Percentiles rank a stretch among this genome's conserved stretches.
These are phyloP conservation scores for Syrphus vitripennis DNA, from an alignment of 2,888 invertebrate genomes.

Conservation along the genomic window DNA sequence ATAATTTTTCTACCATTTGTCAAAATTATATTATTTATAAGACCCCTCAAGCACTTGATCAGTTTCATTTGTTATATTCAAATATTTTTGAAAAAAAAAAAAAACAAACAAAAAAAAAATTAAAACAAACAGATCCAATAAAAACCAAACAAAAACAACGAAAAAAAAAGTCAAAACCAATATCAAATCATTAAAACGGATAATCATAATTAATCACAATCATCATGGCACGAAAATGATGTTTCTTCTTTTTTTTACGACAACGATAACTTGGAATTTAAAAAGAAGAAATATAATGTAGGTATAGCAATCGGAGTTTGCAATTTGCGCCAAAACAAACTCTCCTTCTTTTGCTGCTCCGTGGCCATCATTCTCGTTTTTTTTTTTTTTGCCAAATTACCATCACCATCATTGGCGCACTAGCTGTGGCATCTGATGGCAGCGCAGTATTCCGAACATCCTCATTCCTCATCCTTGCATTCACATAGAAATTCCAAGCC, in stretches of 20 bases:
- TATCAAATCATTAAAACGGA: constrained; percentile 61
- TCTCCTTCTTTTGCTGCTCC: not conserved
- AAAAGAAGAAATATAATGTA: not conserved
- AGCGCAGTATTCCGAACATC: not conserved
- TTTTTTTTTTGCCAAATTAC: constrained; percentile 49
- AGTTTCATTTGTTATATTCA: constrained; percentile 5
- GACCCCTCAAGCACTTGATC: constrained; percentile 3
- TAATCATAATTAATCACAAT: constrained; percentile 70
- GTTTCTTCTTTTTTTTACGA: constrained; percentile 35
- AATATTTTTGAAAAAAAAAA: not conserved
- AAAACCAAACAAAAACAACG: constrained; percentile 49
- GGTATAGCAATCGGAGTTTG: constrained; percentile 41
- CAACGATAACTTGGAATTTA: not conserved
- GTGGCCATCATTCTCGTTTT: constrained; percentile 43
- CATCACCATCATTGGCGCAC: constrained; percentile 45
- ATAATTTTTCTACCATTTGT: constrained; percentile 13
- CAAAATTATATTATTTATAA: not conserved
- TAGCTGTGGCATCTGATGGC: not conserved
- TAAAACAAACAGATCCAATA: not conserved
- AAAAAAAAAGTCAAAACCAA: constrained; percentile 48
- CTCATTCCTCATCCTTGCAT: constrained; percentile 39
- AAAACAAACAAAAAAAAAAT: not conserved
- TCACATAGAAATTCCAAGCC: constrained; percentile 53
- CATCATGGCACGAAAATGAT: constrained; percentile 65
- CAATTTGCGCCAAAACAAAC: constrained; percentile 55